Percentiles rank a stretch among this genome's conserved stretches.
These are phyloP conservation scores for Phymanthus crucifer DNA, from an alignment of 92 coral and sea anemone species.

Conservation along the genomic window DNA sequence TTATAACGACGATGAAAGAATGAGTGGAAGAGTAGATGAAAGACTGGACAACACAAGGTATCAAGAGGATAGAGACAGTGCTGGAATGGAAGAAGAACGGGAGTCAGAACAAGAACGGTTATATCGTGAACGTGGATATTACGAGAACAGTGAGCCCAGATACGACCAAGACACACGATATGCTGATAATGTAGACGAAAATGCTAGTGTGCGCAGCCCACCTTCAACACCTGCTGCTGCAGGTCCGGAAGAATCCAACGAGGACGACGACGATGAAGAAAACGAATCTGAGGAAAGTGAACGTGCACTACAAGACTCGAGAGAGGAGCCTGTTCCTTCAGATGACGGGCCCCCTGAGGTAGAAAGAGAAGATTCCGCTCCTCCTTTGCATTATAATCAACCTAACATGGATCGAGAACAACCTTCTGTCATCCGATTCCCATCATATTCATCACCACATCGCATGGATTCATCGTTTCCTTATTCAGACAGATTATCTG, in stretches of 20 bases:
- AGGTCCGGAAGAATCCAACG: constrained; percentile 31
- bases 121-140: constrained; percentile 7
- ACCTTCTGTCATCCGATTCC: constrained; percentile 32
- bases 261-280: constrained; percentile 62
- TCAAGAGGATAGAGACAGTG: constrained; percentile 19
- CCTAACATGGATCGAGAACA: constrained; percentile 12
- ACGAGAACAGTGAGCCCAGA: constrained; percentile 1
- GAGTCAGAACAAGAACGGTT: constrained; percentile 7
- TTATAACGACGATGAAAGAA: constrained; percentile 14
- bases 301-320: constrained; percentile 37
- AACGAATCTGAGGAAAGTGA: constrained; percentile 38
- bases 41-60: constrained; percentile 17
- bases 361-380: constrained; percentile 32
- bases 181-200: constrained; percentile 20
- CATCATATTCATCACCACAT: constrained; percentile 2
- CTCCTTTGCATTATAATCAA: constrained; percentile 24
- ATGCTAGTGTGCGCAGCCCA: constrained; percentile 23
- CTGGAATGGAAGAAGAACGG: constrained; percentile 19
- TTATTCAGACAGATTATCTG: constrained; percentile 20
- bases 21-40: constrained; percentile 5
- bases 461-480: constrained; percentile 4
- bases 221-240: not conserved
- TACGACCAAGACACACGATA: not conserved
- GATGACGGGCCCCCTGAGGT: constrained; percentile 38
- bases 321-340: constrained; percentile 32